Conservation (phyloP, 2,797 vertebrate species). For the Cheracebus regulus region DNA sequence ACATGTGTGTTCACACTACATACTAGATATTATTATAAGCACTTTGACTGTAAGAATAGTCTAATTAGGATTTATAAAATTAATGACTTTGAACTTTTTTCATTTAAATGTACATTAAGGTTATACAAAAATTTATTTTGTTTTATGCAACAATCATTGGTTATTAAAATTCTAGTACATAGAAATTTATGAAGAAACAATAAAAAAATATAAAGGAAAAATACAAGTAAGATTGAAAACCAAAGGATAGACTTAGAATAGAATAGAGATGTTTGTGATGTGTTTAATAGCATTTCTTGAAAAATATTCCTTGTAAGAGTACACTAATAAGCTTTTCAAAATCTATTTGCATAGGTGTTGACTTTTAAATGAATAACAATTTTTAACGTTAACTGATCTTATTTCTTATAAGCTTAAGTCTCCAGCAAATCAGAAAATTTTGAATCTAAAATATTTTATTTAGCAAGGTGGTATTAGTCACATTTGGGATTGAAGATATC, state of each 20-base stretch:
- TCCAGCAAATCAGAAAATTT: neutral
- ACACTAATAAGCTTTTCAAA: neutral
- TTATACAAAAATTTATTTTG: neutral
- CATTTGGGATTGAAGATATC: neutral
- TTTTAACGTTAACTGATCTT: neutral
- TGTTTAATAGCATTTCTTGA: neutral
- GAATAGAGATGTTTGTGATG: neutral
- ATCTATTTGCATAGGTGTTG: neutral
- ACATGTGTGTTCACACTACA: neutral
- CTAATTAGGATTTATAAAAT: neutral
- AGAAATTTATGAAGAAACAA: neutral
- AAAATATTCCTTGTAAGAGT: neutral
- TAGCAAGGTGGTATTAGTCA: neutral
- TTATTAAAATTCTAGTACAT: neutral
- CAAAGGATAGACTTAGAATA: neutral
- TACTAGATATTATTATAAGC: neutral
- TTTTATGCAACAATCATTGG: neutral
- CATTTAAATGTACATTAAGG: neutral
- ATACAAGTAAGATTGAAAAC: neutral
- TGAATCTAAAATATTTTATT: neutral
- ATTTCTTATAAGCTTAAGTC: neutral
- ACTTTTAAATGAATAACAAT: neutral
- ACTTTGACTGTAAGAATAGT: neutral
- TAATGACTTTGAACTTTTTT: neutral
- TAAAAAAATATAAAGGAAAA: neutral